Percentiles rank a stretch among this genome's conserved stretches.
Conservation (phyloP, 2,888 invertebrate species). For the Drosophila paracracens region DNA sequence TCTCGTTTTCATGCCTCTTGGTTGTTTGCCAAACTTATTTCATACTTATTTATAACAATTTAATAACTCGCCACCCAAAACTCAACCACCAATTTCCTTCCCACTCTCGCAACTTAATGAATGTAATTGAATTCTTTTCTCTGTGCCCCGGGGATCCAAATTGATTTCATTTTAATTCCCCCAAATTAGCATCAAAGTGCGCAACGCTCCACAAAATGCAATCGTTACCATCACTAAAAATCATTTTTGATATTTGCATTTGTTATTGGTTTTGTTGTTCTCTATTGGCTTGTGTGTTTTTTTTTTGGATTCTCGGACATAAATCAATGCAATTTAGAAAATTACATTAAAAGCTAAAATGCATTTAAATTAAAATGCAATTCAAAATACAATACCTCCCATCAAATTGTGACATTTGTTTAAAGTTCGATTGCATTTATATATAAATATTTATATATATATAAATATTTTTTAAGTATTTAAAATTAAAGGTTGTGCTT, state of each 20-base stretch:
- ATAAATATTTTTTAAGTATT: background rate
- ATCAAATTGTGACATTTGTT: constrained; percentile 33
- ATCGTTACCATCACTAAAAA: constrained; percentile 52
- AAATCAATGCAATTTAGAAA: constrained; percentile 73
- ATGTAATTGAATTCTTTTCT: constrained; percentile 44
- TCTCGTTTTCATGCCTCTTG: constrained; percentile 44
- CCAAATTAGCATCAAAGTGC: constrained; percentile 64
- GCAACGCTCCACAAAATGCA: constrained; percentile 36
- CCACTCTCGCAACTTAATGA: constrained; percentile 30
- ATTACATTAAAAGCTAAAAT: constrained; percentile 63
- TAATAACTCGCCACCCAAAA: constrained; percentile 40
- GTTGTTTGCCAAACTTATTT: constrained; percentile 59
- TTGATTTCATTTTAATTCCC: constrained; percentile 61
- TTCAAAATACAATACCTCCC: constrained; percentile 17
- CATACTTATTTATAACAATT: constrained; percentile 59
- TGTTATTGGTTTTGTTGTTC: constrained; percentile 29
- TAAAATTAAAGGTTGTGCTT: background rate
- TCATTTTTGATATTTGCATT: constrained; percentile 57
- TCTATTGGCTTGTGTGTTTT: background rate
- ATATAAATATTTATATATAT: constrained; percentile 4
- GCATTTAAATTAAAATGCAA: constrained; percentile 58
- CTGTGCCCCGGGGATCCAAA: background rate
- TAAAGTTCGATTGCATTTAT: constrained; percentile 31
- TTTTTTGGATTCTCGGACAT: constrained; percentile 23
- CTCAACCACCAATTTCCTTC: background rate